Conservation (phyloP, 2,113 vertebrate genomes). For the Okapia johnstoni region DNA sequence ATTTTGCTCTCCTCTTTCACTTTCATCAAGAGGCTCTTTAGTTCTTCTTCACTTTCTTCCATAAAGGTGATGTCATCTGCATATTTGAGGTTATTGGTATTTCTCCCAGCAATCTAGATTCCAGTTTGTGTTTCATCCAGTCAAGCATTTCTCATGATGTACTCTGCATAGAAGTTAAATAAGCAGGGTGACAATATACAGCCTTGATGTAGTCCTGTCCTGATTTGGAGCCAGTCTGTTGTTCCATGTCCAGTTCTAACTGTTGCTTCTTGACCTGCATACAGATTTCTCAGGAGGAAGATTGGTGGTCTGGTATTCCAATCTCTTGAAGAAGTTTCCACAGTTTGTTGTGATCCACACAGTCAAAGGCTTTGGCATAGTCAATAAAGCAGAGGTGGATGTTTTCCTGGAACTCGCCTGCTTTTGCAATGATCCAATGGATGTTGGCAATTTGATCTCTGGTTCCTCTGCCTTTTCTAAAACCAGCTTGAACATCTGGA, state of each 20-base stretch:
- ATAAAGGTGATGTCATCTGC: not conserved
- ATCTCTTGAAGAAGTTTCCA: not conserved
- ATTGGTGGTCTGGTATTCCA: not conserved
- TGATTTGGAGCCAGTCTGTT: not conserved
- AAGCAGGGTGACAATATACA: not conserved
- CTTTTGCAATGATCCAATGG: fast-evolving
- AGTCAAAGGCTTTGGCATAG: not conserved
- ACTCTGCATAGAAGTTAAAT: not conserved
- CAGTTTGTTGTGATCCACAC: not conserved
- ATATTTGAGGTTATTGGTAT: not conserved
- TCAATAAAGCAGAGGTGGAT: not conserved
- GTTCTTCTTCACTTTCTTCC: not conserved
- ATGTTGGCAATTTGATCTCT: not conserved
- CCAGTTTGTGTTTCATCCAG: not conserved
- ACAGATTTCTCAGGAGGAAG: not conserved
- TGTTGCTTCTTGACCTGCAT: not conserved
- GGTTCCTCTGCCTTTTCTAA: not conserved
- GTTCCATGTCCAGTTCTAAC: not conserved
- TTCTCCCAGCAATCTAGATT: not conserved
- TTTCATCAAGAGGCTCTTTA: not conserved
- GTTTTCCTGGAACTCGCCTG: not conserved
- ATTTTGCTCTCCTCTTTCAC: not conserved
- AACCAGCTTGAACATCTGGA: not conserved
- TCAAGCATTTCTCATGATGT: not conserved
- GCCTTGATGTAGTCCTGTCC: not conserved